Conservation (phyloP, 2,888 invertebrate species). For the Cryptus viduatorius region DNA sequence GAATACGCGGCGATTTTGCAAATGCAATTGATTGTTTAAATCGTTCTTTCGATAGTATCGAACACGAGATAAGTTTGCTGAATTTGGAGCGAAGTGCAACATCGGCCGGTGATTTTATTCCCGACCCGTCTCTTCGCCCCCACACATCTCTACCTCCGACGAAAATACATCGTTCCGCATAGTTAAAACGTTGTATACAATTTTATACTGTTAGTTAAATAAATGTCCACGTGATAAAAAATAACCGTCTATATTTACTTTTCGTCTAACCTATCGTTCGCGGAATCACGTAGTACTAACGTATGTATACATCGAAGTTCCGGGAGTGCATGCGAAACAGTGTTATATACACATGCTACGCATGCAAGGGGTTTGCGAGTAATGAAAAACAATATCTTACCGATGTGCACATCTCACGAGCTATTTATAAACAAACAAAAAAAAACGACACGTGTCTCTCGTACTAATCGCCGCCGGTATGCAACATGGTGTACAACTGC, state of each 20-base stretch:
- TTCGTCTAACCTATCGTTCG: neutral
- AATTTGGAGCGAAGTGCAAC: conserved; percentile 74
- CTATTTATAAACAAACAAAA: neutral
- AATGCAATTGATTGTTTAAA: neutral
- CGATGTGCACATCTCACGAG: neutral
- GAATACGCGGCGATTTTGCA: neutral
- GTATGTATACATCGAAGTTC: neutral
- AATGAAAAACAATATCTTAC: neutral
- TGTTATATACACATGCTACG: neutral
- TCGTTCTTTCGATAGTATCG: conserved; percentile 46
- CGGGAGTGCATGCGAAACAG: neutral
- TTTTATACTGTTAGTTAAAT: conserved; percentile 46
- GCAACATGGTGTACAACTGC: neutral
- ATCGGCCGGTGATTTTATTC: conserved; percentile 83
- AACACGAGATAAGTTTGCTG: conserved; percentile 71
- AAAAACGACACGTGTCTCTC: neutral
- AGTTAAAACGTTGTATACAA: conserved; percentile 24
- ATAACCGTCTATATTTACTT: neutral
- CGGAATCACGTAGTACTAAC: neutral
- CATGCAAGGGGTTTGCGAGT: neutral
- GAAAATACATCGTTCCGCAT: conserved; percentile 56
- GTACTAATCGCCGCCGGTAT: neutral
- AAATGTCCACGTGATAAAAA: neutral
- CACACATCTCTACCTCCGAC: conserved; percentile 81
- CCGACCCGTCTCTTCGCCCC: conserved; percentile 86